Evolutionary conservation across 2,113 vertebrate species (phyloP).

Genomic region (Ceuthmochares aereus): DNA sequence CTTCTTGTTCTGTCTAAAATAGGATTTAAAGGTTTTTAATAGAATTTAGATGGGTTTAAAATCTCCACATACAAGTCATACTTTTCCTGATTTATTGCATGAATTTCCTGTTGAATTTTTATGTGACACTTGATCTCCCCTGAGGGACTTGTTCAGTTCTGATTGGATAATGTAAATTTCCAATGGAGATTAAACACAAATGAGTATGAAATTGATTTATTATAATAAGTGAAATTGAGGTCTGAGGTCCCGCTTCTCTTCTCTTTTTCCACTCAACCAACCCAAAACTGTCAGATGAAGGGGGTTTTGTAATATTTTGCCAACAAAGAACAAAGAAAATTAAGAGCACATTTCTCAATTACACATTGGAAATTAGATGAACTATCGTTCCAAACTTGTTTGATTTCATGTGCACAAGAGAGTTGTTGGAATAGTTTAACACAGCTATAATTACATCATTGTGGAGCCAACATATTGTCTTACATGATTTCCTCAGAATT

Average conservation of each 20-base stretch:
- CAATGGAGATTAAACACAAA: slow-evolving; percentile 79
- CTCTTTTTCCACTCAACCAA: slow-evolving; percentile 54
- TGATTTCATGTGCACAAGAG: background rate
- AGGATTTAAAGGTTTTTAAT: slow-evolving; percentile 78
- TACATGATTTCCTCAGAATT: background rate
- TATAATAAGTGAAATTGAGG: slow-evolving; percentile 77
- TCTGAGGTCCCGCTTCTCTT: slow-evolving; percentile 56
- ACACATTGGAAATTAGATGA: slow-evolving; percentile 24
- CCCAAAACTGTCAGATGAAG: slow-evolving; percentile 36
- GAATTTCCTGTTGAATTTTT: slow-evolving; percentile 83
- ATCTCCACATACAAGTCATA: slow-evolving; percentile 69
- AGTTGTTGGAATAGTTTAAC: background rate
- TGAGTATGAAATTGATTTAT: slow-evolving; percentile 80
- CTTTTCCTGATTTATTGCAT: slow-evolving; percentile 75
- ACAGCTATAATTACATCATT: background rate
- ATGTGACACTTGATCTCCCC: slow-evolving; percentile 75
- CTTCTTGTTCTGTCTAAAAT: slow-evolving; percentile 72
- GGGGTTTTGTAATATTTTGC: slow-evolving; percentile 43
- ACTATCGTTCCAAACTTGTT: slow-evolving; percentile 35
- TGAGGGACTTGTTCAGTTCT: slow-evolving; percentile 69
- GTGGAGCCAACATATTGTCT: background rate
- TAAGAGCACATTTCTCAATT: slow-evolving; percentile 45
- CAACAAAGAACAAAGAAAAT: slow-evolving; percentile 59
- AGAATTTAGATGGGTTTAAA: slow-evolving; percentile 79
- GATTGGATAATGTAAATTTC: slow-evolving; percentile 81